These are phyloP conservation scores for Platichthys flesus DNA, from an alignment of 2,113 vertebrate genomes.

Conservation along the genomic window DNA sequence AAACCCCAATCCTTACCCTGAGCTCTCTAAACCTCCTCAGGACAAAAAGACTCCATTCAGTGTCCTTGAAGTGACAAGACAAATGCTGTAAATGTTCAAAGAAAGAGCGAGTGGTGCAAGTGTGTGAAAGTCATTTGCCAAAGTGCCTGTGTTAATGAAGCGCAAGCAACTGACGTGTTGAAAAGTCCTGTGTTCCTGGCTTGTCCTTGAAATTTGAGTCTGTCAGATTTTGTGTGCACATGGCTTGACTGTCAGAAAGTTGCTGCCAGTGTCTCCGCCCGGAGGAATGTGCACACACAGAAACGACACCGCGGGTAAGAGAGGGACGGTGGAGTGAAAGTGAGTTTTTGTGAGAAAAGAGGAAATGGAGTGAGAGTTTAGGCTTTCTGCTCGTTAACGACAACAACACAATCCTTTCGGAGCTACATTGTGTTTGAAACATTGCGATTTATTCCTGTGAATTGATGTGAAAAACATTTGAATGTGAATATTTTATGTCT, in stretches of 20 bases:
- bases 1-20: neutral
- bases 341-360: conserved; percentile 8
- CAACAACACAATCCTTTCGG: neutral
- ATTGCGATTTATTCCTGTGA: conserved; percentile 11
- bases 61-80: conserved; percentile 28
- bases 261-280: conserved; percentile 44
- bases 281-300: conserved; percentile 23
- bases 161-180: conserved; percentile 38
- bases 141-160: conserved; percentile 43
- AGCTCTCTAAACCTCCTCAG: neutral
- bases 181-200: conserved; percentile 44
- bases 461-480: conserved; percentile 22
- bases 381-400: conserved; percentile 1
- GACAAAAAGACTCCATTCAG: neutral
- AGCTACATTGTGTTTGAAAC: neutral
- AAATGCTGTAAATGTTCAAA: neutral
- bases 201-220: conserved; percentile 61
- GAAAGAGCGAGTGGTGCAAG: neutral
- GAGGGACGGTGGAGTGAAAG: neutral
- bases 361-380: neutral
- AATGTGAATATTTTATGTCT: conserved; percentile 25
- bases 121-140: conserved; percentile 3
- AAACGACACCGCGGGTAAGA: neutral
- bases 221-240: conserved; percentile 57
- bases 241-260: conserved; percentile 60